These are phyloP conservation scores for Rallus crepitans DNA, from an alignment of 2,797 vertebrate species.

Conservation along the genomic window DNA sequence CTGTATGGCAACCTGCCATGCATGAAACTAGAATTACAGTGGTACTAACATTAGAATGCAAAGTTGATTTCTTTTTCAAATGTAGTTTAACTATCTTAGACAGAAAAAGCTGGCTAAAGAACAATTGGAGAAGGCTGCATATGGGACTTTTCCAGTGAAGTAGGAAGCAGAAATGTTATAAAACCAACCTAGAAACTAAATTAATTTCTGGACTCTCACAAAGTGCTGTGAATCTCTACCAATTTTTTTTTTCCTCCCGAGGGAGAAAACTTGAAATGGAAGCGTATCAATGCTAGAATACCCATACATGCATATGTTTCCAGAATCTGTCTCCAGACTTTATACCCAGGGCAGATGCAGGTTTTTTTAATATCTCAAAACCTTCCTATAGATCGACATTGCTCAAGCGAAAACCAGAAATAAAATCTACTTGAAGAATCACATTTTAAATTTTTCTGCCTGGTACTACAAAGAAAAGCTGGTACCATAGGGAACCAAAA, in stretches of 20 bases:
- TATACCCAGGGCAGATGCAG: background rate
- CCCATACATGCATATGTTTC: background rate
- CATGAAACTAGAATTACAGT: constrained; percentile 40
- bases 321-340: background rate
- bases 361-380: background rate
- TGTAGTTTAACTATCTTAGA: background rate
- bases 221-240: background rate
- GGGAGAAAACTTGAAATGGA: background rate
- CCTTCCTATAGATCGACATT: background rate
- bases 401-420: background rate
- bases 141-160: background rate
- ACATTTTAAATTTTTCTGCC: background rate
- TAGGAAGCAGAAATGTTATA: background rate
- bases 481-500: background rate
- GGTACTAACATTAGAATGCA: background rate
- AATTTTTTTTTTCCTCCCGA: background rate
- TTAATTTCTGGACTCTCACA: background rate
- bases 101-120: constrained; percentile 47
- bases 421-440: background rate
- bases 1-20: background rate
- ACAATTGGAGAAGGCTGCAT: background rate
- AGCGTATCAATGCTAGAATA: background rate
- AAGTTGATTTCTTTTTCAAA: constrained; percentile 60
- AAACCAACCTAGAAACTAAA: constrained; percentile 4
- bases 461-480: background rate